Evolutionary conservation across 2,797 vertebrate genomes (phyloP), one percentile per base, ranked within the genome.

Genomic region (Hephaestus fuliginosus): DNA sequence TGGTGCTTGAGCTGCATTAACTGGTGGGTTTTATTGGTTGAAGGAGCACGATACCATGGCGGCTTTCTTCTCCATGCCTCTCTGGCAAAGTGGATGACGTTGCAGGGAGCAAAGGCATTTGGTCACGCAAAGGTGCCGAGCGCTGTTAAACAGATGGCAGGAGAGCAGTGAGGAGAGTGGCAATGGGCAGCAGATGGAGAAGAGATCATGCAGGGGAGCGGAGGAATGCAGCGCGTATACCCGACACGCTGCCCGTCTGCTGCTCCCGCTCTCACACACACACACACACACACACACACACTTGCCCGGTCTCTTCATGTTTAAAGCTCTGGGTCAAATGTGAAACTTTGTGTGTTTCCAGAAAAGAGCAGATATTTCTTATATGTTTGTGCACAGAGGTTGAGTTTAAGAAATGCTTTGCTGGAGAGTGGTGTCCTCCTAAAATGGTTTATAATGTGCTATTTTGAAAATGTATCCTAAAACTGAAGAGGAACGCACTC

Each of bases 151-250:
- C 94, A 93, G 86, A 93, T 94, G 93, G 93, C 90, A 90, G 91
- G 82, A 91, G 91, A 89, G 85, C 91, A 90, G 89, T 88, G 91
- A 93, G 79, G 83, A 91, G 85, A 90, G 89, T 91, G 94, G 93
- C 92, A 94, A 93, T 90, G 86, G 89, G 90, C 92, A 87, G 91
- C 93, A 94, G 93, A 94, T 94, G 93, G 93, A 92, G 90, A 89
- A 94, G 79, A 86, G 87, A 93, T 95, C 91, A 91, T 49, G 89
- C 74, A 76, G 77, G 58, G 83, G 78, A 71, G 52, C 78, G 39
- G 70, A 90, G 88, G 88, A 92, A 90, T 90, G 87, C 68, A 78
- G 64, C 62, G 67, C 65, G 77, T 81, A 79, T 57, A 76, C 61
- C 69, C 77, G 22, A 52, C 76, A 78, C 85, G 67, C 75, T 85